Conservation (phyloP, 2,113 vertebrate species). For the Hippocampus guttulatus region DNA sequence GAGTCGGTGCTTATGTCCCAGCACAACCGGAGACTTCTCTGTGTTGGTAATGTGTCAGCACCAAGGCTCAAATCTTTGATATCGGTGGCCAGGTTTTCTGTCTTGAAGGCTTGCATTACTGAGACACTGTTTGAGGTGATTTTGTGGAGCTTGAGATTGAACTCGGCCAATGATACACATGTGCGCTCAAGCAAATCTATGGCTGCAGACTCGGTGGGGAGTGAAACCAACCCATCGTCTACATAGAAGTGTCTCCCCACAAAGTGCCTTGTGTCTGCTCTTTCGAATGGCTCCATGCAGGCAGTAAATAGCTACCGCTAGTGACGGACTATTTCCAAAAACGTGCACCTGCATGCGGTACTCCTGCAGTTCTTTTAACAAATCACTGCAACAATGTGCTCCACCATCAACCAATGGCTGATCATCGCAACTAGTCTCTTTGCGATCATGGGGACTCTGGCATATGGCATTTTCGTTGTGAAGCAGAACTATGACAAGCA, state of each 20-base stretch:
- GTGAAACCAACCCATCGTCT: neutral
- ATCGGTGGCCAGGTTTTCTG: neutral
- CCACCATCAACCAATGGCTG: too few relatives aligned
- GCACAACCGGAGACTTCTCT: neutral
- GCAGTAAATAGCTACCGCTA: too few relatives aligned
- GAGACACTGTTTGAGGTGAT: neutral
- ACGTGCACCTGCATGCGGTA: too few relatives aligned
- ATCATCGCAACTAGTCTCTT: too few relatives aligned
- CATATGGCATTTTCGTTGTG: too few relatives aligned
- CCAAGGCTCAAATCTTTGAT: neutral
- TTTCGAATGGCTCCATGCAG: too few relatives aligned
- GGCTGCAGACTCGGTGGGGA: neutral
- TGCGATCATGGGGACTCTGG: too few relatives aligned
- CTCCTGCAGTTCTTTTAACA: too few relatives aligned
- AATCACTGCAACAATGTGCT: too few relatives aligned
- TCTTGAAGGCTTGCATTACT: neutral
- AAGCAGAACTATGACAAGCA: too few relatives aligned
- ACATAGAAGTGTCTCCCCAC: neutral
- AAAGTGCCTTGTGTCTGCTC: neutral
- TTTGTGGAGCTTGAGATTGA: neutral
- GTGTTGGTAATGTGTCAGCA: neutral
- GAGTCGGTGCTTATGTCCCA: neutral
- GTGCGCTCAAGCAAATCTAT: neutral
- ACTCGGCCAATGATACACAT: neutral
- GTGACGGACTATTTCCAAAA: too few relatives aligned